Conservation (phyloP, 2,113 vertebrate genomes). For the Paramisgurnus dabryanus region DNA sequence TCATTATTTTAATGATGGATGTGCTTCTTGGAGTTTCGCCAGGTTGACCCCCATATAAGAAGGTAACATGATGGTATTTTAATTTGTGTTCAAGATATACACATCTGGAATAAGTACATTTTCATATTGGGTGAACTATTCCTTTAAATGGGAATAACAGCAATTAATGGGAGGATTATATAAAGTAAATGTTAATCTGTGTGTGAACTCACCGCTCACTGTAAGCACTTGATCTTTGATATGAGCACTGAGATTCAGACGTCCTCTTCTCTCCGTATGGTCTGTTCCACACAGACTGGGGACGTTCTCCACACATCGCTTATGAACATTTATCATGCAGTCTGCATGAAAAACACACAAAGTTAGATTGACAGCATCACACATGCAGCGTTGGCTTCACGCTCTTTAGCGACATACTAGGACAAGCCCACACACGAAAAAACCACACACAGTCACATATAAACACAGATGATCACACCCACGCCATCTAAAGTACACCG, state of each 20-base stretch:
- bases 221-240: conserved; percentile 81
- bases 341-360: conserved; percentile 68
- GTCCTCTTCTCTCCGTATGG: conserved; percentile 93
- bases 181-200: conserved; percentile 17
- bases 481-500: background rate
- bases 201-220: conserved; percentile 81
- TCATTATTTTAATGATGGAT: too few relatives aligned
- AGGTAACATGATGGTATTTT: too few relatives aligned
- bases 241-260: conserved; percentile 87
- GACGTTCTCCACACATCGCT: conserved; percentile 94
- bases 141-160: background rate
- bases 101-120: too few relatives aligned
- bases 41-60: too few relatives aligned
- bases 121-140: too few relatives aligned
- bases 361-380: conserved; percentile 32
- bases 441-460: background rate
- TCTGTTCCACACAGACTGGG: conserved; percentile 96
- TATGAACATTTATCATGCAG: conserved; percentile 99
- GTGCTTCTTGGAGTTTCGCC: too few relatives aligned
- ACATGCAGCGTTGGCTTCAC: conserved; percentile 3
- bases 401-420: background rate
- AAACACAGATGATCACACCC: background rate
- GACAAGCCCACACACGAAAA: conserved; percentile 1
- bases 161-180: background rate
- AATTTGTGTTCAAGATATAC: too few relatives aligned